phyloP scores from a whole-genome alignment of 2,113 vertebrate genomes.

The Thalassarche chlororhynchos region DNA sequence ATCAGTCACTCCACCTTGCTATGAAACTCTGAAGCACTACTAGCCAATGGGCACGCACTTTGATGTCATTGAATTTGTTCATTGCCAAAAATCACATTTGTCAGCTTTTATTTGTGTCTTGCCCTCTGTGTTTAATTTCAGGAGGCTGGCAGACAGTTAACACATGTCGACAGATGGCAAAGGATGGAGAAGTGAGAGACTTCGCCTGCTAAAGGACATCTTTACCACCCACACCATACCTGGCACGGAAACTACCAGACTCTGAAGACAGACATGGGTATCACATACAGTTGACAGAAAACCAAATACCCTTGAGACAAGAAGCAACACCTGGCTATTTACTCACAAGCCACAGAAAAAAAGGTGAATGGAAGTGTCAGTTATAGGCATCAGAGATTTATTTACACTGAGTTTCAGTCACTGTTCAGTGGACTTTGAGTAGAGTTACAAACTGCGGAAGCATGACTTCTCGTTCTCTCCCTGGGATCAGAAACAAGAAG shows the following conservation, averaged over 20 bases:
- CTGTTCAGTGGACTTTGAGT: not conserved
- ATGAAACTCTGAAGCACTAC: not conserved
- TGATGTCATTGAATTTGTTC: not conserved
- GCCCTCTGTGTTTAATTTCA: not conserved
- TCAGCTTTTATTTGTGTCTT: not conserved
- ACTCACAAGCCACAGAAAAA: not conserved
- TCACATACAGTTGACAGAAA: not conserved
- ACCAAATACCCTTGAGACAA: not conserved
- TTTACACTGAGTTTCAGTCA: accelerated
- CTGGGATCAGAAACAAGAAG: not conserved
- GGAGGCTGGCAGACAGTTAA: not conserved
- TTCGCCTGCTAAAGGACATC: not conserved
- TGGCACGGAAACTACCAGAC: not conserved
- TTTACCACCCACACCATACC: not conserved
- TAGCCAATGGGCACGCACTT: not conserved
- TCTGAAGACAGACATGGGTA: not conserved
- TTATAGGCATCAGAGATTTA: not conserved
- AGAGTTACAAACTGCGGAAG: not conserved
- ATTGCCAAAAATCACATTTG: not conserved
- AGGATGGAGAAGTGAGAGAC: not conserved
- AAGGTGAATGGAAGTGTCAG: not conserved
- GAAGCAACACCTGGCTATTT: not conserved
- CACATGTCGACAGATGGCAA: not conserved
- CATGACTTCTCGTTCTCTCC: not conserved
- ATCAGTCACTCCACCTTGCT: not conserved